A percentile compares a stretch with the other conserved stretches of the same genome.
Evolutionary conservation across 2,888 invertebrate species (phyloP).

Genomic region (Diachrysia chrysitis): DNA sequence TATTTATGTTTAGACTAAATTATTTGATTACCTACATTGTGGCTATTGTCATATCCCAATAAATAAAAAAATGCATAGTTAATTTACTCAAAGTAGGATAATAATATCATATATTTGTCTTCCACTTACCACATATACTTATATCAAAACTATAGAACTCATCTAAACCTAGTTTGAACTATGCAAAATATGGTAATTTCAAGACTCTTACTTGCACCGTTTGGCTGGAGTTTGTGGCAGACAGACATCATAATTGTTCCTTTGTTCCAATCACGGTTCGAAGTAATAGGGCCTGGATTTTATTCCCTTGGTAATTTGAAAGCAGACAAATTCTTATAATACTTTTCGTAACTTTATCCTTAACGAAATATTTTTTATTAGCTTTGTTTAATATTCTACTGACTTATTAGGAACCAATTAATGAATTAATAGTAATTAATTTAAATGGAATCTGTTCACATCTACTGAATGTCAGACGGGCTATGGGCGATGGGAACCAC

Average conservation of each 20-base stretch:
- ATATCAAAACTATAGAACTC: not conserved
- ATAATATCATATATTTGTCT: not conserved
- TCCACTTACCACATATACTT: not conserved
- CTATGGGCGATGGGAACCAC: too few species aligned
- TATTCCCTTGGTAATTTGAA: not conserved
- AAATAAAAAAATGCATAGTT: too few species aligned
- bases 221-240: slow-evolving; percentile 1
- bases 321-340: not conserved
- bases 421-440: too few species aligned
- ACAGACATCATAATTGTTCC: slow-evolving; percentile 7
- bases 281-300: slow-evolving; percentile 3
- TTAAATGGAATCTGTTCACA: too few species aligned
- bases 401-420: too few species aligned
- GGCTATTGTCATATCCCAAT: too few species aligned
- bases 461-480: too few species aligned
- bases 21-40: too few species aligned
- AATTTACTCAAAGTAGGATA: too few species aligned
- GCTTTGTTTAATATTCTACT: not conserved
- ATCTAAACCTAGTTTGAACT: not conserved
- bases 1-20: too few species aligned
- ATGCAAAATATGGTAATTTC: slow-evolving; percentile 8
- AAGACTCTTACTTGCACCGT: slow-evolving; percentile 5
- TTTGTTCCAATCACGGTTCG: not conserved
- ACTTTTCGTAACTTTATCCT: not conserved
- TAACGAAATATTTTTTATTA: not conserved